Conservation (phyloP, 1,140 invertebrate genomes). For the Tachypleus tridentatus region DNA sequence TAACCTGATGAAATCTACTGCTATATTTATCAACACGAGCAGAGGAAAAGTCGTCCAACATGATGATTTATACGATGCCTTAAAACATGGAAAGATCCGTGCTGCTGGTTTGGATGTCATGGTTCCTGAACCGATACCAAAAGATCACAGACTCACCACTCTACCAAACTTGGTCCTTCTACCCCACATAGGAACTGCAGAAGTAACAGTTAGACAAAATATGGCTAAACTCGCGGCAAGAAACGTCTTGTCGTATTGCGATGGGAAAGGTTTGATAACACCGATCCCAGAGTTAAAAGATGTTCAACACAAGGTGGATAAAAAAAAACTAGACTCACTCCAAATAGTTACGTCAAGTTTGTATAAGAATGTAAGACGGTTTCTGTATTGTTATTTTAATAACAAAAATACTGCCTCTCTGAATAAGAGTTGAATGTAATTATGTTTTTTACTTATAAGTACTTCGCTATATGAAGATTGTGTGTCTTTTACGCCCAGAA, state of each 20-base stretch:
- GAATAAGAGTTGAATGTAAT: too few relatives aligned
- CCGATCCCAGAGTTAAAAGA: conserved; percentile 6
- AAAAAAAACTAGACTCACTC: too few relatives aligned
- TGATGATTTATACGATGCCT: conserved; percentile 57
- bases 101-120: conserved; percentile 71
- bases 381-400: too few relatives aligned
- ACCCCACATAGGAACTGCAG: conserved; percentile 90
- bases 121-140: conserved; percentile 70
- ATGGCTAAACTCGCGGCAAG: conserved; percentile 72
- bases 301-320: too few relatives aligned
- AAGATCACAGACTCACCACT: conserved; percentile 64
- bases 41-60: conserved; percentile 58
- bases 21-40: conserved; percentile 62
- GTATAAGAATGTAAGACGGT: too few relatives aligned
- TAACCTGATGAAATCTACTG: conserved; percentile 62
- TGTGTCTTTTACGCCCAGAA: too few relatives aligned
- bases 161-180: conserved; percentile 50
- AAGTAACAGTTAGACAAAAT: conserved; percentile 56
- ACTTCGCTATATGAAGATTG: too few relatives aligned
- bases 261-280: conserved; percentile 41
- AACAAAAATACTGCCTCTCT: too few relatives aligned
- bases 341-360: too few relatives aligned
- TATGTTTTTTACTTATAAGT: too few relatives aligned
- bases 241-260: conserved; percentile 72
- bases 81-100: conserved; percentile 55